A percentile compares a stretch with the other conserved stretches of the same genome.
These are phyloP conservation scores for Shinisaurus crocodilurus DNA, from an alignment of 2,113 vertebrate genomes.

Conservation along the genomic window DNA sequence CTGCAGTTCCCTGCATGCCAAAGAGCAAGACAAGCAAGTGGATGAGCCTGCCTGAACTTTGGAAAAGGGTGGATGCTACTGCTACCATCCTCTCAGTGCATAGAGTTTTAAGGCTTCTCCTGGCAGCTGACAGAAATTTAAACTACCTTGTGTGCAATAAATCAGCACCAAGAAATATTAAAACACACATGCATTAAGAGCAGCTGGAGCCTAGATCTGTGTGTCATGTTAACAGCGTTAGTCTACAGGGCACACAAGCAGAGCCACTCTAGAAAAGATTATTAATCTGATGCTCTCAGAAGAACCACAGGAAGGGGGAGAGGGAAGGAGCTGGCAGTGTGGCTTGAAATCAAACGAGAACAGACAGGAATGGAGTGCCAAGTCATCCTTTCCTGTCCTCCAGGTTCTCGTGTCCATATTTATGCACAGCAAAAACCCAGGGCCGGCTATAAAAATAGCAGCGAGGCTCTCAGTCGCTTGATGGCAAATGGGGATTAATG, in stretches of 20 bases:
- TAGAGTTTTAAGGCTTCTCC: background rate
- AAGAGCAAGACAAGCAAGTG: background rate
- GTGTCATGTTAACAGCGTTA: background rate
- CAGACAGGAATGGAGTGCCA: constrained; percentile 13
- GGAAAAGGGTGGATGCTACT: background rate
- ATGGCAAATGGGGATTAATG: background rate
- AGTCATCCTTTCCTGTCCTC: constrained; percentile 49
- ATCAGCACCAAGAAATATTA: too few relatives aligned
- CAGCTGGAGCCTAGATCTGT: background rate
- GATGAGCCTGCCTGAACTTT: background rate
- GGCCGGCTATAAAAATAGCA: background rate
- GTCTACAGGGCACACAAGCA: background rate
- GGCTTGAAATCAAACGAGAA: constrained; percentile 16
- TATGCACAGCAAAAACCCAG: background rate
- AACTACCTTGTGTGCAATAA: background rate
- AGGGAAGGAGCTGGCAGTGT: fast-evolving
- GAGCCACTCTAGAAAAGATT: background rate
- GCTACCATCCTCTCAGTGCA: too few relatives aligned
- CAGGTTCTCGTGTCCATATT: background rate
- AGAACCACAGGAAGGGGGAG: background rate
- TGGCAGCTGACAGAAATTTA: background rate
- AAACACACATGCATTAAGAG: too few relatives aligned
- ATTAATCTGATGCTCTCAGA: background rate
- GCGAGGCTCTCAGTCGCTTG: fast-evolving
- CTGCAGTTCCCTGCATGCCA: background rate